These are phyloP conservation scores for Oscheius onirici DNA, from an alignment of 2,888 invertebrate species.

Conservation along the genomic window DNA sequence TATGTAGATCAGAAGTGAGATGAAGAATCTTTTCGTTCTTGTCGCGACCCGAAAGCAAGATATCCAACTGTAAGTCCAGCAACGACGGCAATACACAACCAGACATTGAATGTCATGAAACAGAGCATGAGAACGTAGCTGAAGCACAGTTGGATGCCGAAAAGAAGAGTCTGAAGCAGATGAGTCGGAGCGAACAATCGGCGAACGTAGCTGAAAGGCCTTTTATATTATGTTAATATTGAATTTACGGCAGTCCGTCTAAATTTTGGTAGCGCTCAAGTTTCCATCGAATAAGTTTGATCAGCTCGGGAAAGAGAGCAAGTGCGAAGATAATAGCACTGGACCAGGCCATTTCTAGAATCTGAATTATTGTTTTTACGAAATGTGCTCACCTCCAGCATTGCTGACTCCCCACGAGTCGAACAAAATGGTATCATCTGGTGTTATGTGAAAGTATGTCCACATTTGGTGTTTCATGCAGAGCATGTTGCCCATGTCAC, in stretches of 20 bases:
- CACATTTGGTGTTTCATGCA: slow-evolving; percentile 62
- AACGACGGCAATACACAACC: slow-evolving; percentile 64
- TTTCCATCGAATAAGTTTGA: slow-evolving; percentile 60
- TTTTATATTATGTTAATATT: background rate
- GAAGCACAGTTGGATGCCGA: slow-evolving; percentile 56
- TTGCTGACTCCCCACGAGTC: slow-evolving; percentile 62
- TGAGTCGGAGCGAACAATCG: slow-evolving; percentile 50
- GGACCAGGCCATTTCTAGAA: slow-evolving; percentile 60
- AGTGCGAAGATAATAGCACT: slow-evolving; percentile 57
- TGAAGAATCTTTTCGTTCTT: slow-evolving; percentile 1
- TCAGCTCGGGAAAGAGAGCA: slow-evolving; percentile 55
- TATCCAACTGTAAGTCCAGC: slow-evolving; percentile 58
- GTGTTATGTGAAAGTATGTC: slow-evolving; percentile 69
- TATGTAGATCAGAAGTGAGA: slow-evolving; percentile 16
- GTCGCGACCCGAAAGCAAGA: slow-evolving; percentile 59
- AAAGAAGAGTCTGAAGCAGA: slow-evolving; percentile 61
- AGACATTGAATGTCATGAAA: slow-evolving; percentile 69
- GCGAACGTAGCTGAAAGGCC: slow-evolving; percentile 39
- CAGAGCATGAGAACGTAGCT: slow-evolving; percentile 67
- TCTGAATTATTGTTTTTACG: background rate
- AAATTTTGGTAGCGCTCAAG: slow-evolving; percentile 40
- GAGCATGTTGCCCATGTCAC: slow-evolving; percentile 6
- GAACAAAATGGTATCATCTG: slow-evolving; percentile 67
- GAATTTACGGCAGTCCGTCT: background rate
- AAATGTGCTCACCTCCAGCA: slow-evolving; percentile 50